Evolutionary conservation across 2,888 invertebrate genomes (phyloP).

Genomic region (Tinea trinotella): DNA sequence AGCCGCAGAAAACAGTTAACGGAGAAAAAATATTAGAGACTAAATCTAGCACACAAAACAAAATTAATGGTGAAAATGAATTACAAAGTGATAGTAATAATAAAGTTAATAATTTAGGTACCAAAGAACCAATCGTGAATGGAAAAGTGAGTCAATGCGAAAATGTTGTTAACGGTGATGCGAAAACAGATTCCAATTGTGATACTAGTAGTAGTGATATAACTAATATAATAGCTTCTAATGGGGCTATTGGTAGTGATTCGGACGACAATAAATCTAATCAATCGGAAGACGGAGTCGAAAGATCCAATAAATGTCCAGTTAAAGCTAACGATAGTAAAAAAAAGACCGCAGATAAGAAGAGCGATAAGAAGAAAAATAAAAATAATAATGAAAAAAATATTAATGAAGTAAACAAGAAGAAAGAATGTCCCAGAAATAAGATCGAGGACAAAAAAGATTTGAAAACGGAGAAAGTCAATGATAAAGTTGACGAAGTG

Average conservation of each 20-base stretch:
- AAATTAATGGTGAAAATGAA: constrained; percentile 49
- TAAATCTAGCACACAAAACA: constrained; percentile 37
- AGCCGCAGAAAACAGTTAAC: constrained; percentile 46
- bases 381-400: constrained; percentile 38
- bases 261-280: constrained; percentile 52
- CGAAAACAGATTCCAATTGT: constrained; percentile 62
- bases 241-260: constrained; percentile 56
- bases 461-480: constrained; percentile 26
- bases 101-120: constrained; percentile 47
- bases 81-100: constrained; percentile 40
- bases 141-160: constrained; percentile 46
- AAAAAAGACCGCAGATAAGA: constrained; percentile 44
- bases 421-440: constrained; percentile 37
- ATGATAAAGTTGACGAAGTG: constrained; percentile 30
- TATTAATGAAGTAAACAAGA: constrained; percentile 44
- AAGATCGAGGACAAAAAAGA: constrained; percentile 37
- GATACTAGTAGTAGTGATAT: constrained; percentile 68
- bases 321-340: constrained; percentile 34
- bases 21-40: constrained; percentile 45
- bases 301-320: constrained; percentile 34
- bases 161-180: constrained; percentile 53
- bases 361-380: constrained; percentile 49
- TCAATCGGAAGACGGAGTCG: constrained; percentile 50
- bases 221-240: constrained; percentile 60
- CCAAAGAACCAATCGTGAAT: constrained; percentile 63